Percentiles rank a stretch among this genome's conserved stretches.
These are phyloP conservation scores for Euwallacea similis DNA, from an alignment of 1,140 invertebrate genomes.

Conservation along the genomic window DNA sequence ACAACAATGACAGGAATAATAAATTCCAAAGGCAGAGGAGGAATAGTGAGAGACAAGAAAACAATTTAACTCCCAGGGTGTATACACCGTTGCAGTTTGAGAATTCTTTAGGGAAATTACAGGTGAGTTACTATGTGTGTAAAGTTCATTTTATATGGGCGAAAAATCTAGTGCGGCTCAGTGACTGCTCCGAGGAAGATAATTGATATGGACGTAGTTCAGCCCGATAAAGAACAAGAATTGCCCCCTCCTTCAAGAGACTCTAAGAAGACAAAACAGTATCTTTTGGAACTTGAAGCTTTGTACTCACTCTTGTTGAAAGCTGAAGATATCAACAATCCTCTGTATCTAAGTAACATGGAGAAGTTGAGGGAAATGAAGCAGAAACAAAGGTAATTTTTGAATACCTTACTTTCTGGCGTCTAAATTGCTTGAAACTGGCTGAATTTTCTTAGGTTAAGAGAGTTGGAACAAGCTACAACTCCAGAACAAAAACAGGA, in stretches of 20 bases:
- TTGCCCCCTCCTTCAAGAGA: slow-evolving; percentile 54
- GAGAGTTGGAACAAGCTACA: slow-evolving; percentile 55
- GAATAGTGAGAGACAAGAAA: slow-evolving; percentile 57
- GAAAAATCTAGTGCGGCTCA: slow-evolving; percentile 69
- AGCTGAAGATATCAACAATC: slow-evolving; percentile 73
- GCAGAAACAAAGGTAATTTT: slow-evolving; percentile 49
- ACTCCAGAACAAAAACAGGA: slow-evolving; percentile 61
- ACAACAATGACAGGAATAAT: slow-evolving; percentile 44
- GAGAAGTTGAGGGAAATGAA: slow-evolving; percentile 57
- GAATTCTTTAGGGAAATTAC: slow-evolving; percentile 86
- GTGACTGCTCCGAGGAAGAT: slow-evolving; percentile 92
- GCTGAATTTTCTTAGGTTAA: slow-evolving; percentile 45
- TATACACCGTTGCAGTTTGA: slow-evolving; percentile 86
- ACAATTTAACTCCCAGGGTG: slow-evolving; percentile 59
- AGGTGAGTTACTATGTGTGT: slow-evolving; percentile 50
- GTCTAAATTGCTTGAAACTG: no score
- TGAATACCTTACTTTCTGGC: not conserved
- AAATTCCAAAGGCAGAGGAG: slow-evolving; percentile 43
- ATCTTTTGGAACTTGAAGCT: slow-evolving; percentile 80
- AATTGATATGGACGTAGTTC: slow-evolving; percentile 83
- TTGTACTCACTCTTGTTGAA: slow-evolving; percentile 70
- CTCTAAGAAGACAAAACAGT: slow-evolving; percentile 72
- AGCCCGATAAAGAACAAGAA: slow-evolving; percentile 59
- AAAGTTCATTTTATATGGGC: slow-evolving; percentile 2
- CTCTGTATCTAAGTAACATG: slow-evolving; percentile 66